Percentiles rank a stretch among this genome's conserved stretches.
phyloP scores from a whole-genome alignment of 2,113 vertebrate species.

The Xyliphius kryptos region DNA sequence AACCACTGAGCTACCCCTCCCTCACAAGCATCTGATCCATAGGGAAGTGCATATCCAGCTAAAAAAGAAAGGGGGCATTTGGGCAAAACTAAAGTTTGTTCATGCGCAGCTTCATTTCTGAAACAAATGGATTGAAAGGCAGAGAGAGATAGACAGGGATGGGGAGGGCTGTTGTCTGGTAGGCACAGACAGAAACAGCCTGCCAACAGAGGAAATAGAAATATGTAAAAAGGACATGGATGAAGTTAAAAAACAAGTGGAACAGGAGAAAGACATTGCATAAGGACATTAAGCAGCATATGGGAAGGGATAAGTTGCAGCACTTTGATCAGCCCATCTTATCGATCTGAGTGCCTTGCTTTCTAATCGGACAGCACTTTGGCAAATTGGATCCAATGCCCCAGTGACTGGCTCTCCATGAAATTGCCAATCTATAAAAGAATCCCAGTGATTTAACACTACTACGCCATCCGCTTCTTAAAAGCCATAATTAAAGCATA shows the following conservation, averaged over 20 bases:
- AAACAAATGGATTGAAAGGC: too few species aligned
- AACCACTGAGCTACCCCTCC: too few species aligned
- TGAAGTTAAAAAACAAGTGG: not conserved
- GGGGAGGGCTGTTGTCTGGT: not conserved
- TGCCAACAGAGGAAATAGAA: not conserved
- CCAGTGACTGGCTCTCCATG: conserved; percentile 37
- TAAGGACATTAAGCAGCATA: conserved; percentile 7
- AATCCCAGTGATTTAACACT: conserved; percentile 46
- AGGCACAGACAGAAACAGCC: not conserved
- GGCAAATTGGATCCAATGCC: conserved; percentile 48
- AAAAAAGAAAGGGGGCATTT: too few species aligned
- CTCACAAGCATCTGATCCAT: too few species aligned
- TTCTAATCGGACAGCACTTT: conserved; percentile 49
- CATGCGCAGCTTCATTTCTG: too few species aligned
- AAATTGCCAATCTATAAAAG: conserved; percentile 40
- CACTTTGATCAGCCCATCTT: conserved; percentile 43
- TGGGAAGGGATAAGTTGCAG: conserved; percentile 29
- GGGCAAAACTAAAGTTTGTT: too few species aligned
- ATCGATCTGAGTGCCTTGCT: conserved; percentile 49
- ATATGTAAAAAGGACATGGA: not conserved
- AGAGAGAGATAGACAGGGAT: not conserved
- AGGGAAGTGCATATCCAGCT: too few species aligned
- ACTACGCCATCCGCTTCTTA: conserved; percentile 24
- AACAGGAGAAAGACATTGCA: not conserved
- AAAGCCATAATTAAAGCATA: conserved; percentile 26